phyloP scores from a whole-genome alignment of 2,888 invertebrate genomes.

The Abrostola tripartita region DNA sequence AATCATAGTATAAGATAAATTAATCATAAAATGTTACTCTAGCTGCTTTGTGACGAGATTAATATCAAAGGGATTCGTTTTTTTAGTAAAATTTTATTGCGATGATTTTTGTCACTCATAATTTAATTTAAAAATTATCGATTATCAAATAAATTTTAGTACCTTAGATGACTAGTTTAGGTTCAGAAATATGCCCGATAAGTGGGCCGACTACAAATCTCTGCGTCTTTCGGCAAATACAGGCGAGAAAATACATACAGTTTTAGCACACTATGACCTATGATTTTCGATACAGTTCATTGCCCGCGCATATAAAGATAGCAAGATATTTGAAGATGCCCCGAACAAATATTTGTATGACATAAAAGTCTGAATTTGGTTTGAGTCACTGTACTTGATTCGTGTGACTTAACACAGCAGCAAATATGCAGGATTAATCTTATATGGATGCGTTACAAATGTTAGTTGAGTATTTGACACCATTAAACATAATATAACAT shows the following conservation, averaged over 20 bases:
- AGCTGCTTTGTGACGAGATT: slow-evolving; percentile 14
- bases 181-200: too few species aligned
- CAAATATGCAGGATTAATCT: too few species aligned
- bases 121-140: neutral
- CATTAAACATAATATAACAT: too few species aligned
- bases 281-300: neutral
- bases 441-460: too few species aligned
- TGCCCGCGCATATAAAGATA: neutral
- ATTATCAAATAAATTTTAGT: too few species aligned
- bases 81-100: slow-evolving; percentile 5
- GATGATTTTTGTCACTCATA: slow-evolving; percentile 4
- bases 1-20: slow-evolving; percentile 19
- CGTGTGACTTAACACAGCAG: neutral
- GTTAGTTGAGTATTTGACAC: too few species aligned
- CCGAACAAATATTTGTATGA: neutral
- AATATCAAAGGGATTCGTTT: slow-evolving; percentile 2
- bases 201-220: too few species aligned
- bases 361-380: neutral
- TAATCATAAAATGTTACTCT: slow-evolving; percentile 19
- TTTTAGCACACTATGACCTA: too few species aligned
- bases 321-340: too few species aligned
- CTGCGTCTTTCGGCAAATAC: too few species aligned
- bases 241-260: too few species aligned
- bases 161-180: too few species aligned
- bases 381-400: neutral